These are phyloP conservation scores for Corapipo altera DNA, from an alignment of 2,113 vertebrate species.

Conservation along the genomic window DNA sequence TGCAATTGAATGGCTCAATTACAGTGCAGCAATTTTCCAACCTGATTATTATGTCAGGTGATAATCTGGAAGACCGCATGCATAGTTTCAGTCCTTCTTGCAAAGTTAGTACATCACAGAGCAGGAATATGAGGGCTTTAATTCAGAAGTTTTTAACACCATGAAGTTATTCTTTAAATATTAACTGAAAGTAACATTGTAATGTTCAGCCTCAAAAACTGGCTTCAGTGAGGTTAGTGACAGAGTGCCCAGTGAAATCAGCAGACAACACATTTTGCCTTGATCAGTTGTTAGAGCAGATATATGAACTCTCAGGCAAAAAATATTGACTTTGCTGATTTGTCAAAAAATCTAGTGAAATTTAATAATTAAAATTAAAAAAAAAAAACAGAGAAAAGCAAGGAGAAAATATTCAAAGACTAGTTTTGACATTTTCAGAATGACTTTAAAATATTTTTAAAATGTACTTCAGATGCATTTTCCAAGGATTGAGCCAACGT, in stretches of 20 bases:
- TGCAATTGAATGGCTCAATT: constrained; percentile 22
- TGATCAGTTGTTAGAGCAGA: neutral
- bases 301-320: neutral
- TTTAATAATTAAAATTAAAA: neutral
- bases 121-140: neutral
- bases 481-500: neutral
- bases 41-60: constrained; percentile 6
- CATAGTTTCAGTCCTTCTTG: neutral
- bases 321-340: neutral
- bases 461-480: neutral
- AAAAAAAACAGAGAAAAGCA: neutral
- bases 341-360: neutral
- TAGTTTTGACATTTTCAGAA: neutral
- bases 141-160: neutral
- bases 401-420: neutral
- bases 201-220: neutral
- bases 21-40: constrained; percentile 27
- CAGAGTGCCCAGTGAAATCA: neutral
- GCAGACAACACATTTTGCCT: neutral
- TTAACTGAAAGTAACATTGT: neutral
- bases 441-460: neutral
- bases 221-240: neutral
- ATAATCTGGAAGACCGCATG: neutral
- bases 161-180: neutral
- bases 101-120: neutral